Conservation (phyloP, 2,888 invertebrate species). For the Tenthredo amoena region DNA sequence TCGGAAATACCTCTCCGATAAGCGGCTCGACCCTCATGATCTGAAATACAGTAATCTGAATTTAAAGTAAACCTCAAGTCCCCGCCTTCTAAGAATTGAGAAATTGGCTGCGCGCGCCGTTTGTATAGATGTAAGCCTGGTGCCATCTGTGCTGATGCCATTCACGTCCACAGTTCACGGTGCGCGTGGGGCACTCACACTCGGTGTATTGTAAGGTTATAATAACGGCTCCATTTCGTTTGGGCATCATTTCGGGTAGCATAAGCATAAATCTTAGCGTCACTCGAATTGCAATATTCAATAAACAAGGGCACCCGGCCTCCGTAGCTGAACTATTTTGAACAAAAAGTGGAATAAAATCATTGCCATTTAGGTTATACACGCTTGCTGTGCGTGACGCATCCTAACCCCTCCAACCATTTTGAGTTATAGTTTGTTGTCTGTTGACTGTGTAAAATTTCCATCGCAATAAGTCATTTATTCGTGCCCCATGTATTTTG, state of each 20-base stretch:
- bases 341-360: background rate
- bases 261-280: background rate
- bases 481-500: background rate
- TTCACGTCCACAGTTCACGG: background rate
- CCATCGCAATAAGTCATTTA: background rate
- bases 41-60: background rate
- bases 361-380: too few species aligned
- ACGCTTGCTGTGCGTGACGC: background rate
- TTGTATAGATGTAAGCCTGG: background rate
- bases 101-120: background rate
- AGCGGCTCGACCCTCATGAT: background rate
- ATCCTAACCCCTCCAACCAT: background rate
- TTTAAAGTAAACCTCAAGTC: background rate
- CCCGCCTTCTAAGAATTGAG: background rate
- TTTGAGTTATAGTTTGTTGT: background rate
- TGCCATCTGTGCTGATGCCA: too few species aligned
- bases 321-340: background rate
- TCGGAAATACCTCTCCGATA: background rate
- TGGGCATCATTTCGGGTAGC: background rate
- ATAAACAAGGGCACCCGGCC: background rate
- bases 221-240: background rate
- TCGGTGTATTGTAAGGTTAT: background rate
- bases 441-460: background rate
- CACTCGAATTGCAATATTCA: background rate
- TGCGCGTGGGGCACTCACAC: background rate